Evolutionary conservation across 2,113 vertebrate species (phyloP), one percentile per base, ranked within the genome.

Genomic region (Ancistrus triradiatus): DNA sequence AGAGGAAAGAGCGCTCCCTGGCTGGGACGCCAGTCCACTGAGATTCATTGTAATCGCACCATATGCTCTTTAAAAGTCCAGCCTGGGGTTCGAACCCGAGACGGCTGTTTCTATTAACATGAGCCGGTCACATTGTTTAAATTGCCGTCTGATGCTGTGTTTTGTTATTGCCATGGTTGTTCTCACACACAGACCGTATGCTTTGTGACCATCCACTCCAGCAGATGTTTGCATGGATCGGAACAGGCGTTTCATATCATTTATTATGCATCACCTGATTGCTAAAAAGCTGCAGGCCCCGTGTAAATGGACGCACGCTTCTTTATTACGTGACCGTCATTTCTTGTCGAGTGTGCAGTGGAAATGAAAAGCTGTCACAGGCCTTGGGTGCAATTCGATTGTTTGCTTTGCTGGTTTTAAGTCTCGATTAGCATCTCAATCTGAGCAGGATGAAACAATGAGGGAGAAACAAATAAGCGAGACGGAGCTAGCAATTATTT

Each of bases 201-300:
- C 43, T 42, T 42, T 33, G 44, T 48, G 6, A 9, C 18, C 24
- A 21, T 46, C 7, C 18, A 9, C 14, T 51, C 15, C 9, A 40
- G 8, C 22, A 47, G 47, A 27, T 61, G 43, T 52, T 67, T 13
- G 11, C 19, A n/a, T 15, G 31, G 25, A 48, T 61, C 63, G 46
- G 21, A 63, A 57, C 40, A 59, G 52, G 48, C 50, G 58, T 17
- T 22, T 38, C 27, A 57, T 49, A 51, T 46, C 19, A 61, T 62
- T 55, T 42, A 65, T 66, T 48, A 46, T 9, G 22, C 33, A 51
- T 47, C 52, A 24, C 19, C 38, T 28, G 25, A 66, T 47, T 52
- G 44, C 38, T n/a, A 38, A 59, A 68, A 63, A 15, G 64, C 70
- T 28, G 42, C 4, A 24, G 28, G 64, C 37, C 1, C 7, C 4